Percentiles rank a stretch among this genome's conserved stretches.
These are phyloP conservation scores for Ophion slaviceki DNA, from an alignment of 2,888 invertebrate species.

Conservation along the genomic window DNA sequence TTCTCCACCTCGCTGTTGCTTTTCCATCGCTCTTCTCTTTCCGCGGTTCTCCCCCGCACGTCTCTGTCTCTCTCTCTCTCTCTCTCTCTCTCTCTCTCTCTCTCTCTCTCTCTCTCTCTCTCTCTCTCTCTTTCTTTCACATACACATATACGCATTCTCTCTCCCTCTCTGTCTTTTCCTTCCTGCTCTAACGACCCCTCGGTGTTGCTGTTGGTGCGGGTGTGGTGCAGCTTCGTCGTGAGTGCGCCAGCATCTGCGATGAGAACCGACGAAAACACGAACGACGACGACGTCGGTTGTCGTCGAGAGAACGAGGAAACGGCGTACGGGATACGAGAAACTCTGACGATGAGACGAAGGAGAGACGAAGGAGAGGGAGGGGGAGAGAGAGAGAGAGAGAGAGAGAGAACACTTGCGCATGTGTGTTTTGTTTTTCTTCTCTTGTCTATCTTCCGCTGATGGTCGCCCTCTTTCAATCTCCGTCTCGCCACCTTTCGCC, in stretches of 20 bases:
- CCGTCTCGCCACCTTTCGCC: background rate
- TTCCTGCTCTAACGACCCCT: constrained; percentile 20
- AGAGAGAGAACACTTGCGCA: background rate
- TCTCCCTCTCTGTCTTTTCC: background rate
- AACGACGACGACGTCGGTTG: constrained; percentile 42
- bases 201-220: constrained; percentile 50
- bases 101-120: background rate
- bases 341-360: constrained; percentile 54
- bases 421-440: constrained; percentile 43
- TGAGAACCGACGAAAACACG: constrained; percentile 59
- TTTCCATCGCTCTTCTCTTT: constrained; percentile 27
- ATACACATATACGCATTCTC: background rate
- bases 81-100: background rate
- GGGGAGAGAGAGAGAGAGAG: background rate
- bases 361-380: background rate
- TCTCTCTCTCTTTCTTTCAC: constrained; percentile 23
- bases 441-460: constrained; percentile 5
- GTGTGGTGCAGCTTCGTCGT: constrained; percentile 38
- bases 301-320: constrained; percentile 25
- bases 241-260: constrained; percentile 41
- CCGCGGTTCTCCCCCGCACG: constrained; percentile 15
- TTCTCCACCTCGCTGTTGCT: constrained; percentile 39
- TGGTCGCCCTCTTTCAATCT: constrained; percentile 14
- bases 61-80: background rate
- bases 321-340: constrained; percentile 59